Evolutionary conservation across 1,140 invertebrate genomes (phyloP), one percentile per base, ranked within the genome.

Genomic region (Formica selysi): DNA sequence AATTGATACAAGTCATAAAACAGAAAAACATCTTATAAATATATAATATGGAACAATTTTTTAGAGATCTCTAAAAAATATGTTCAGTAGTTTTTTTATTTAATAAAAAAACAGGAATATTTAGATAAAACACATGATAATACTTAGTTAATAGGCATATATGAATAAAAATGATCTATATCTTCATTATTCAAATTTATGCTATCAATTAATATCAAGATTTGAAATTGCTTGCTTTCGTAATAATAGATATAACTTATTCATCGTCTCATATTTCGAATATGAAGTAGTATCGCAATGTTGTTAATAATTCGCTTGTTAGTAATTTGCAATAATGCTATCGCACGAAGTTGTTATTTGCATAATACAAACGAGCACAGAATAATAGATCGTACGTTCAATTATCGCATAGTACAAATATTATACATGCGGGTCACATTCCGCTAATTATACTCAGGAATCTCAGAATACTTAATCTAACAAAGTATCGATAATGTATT

Each of bases 371-470:
- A 10, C 38, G 7, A 16, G 11, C 19, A 29, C 13, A 38, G 16
- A 59, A 38, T 59, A 22, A 44, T 4, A 6, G 11, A 10, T 13
- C 26, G 2, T 64, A 76, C 3, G 8, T 62, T 76, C 3, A 7
- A 16, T 74, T 51, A 57, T 57, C 74, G 32, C 8, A 6, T 44
- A 22, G 11, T 76, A 44, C 16, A 1, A 41, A 29, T 38, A 19
- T 6, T 76, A 3, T 41, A n/a, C 29, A 2, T 5, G 5, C 19
- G 22, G 19, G 36, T 48, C 26, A 3, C 11, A 29, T 62, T 84
- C 44, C 10, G 13, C 19, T 62, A 76, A 84, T 84, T 36, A 44
- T 32, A 73, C 26, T 73, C 41, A 32, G 22, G 22, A 22, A 22
- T 22, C 22, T 22, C 22, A 11, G 3, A 57, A 13, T 68, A 1